Percentiles rank a stretch among this genome's conserved stretches.
Conservation (phyloP, 2,797 vertebrate genomes). For the Uromys caudimaculatus region DNA sequence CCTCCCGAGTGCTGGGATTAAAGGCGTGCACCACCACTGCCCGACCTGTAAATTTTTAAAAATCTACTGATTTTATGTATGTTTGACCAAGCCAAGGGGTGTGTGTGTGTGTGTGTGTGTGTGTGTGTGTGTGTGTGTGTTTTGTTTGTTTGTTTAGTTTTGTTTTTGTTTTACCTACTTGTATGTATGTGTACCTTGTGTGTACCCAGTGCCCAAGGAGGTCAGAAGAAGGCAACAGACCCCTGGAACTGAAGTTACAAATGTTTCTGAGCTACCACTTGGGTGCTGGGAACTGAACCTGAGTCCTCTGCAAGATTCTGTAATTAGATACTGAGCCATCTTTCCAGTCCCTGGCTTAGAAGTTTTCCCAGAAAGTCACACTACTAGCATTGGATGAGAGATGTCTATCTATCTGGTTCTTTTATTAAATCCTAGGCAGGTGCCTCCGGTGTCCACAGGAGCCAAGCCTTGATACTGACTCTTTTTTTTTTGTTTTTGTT, state of each 20-base stretch:
- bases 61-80: background rate
- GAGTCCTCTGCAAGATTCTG: background rate
- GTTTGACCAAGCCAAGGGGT: too few relatives aligned
- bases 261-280: too few relatives aligned
- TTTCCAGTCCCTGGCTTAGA: background rate
- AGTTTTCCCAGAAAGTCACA: background rate
- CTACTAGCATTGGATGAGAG: background rate
- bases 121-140: background rate
- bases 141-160: background rate
- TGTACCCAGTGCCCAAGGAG: background rate
- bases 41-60: too few relatives aligned
- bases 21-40: too few relatives aligned
- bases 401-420: background rate
- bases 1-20: too few relatives aligned
- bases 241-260: too few relatives aligned
- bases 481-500: too few relatives aligned
- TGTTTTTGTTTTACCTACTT: background rate
- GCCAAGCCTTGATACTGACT: background rate
- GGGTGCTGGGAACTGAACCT: too few relatives aligned
- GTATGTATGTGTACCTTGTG: background rate
- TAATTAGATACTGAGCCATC: background rate
- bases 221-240: background rate
- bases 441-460: background rate
- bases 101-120: too few relatives aligned
- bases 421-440: background rate